A percentile compares a stretch with the other conserved stretches of the same genome.
These are phyloP conservation scores for Sarcophaga variegata DNA, from an alignment of 2,888 invertebrate species.

Conservation along the genomic window DNA sequence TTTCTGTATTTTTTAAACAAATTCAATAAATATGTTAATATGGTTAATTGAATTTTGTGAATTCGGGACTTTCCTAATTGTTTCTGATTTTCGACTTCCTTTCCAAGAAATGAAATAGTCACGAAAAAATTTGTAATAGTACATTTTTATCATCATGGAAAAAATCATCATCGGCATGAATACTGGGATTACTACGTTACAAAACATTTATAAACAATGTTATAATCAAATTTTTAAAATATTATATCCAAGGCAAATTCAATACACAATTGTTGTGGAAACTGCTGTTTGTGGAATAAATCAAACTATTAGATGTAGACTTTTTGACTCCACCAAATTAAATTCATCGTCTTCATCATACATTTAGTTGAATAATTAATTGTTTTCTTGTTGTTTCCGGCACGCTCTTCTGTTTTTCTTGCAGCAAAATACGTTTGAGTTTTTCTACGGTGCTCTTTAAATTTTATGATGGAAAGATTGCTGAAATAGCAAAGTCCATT, in stretches of 20 bases:
- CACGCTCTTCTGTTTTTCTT: background rate
- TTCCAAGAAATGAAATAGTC: too few species aligned
- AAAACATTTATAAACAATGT: background rate
- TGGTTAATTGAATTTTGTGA: too few species aligned
- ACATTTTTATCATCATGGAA: too few species aligned
- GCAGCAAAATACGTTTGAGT: slow-evolving; percentile 85
- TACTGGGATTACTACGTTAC: too few species aligned
- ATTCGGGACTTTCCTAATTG: too few species aligned
- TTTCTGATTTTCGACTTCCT: too few species aligned
- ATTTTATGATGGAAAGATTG: slow-evolving; percentile 88
- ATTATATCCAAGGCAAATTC: too few species aligned
- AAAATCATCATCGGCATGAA: too few species aligned
- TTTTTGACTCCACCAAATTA: background rate
- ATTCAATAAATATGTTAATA: too few species aligned
- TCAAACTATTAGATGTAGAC: background rate
- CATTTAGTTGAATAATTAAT: slow-evolving; percentile 25
- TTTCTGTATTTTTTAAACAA: too few species aligned
- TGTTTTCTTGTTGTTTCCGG: slow-evolving; percentile 79
- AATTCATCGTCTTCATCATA: background rate
- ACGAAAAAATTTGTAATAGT: too few species aligned
- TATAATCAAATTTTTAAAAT: too few species aligned
- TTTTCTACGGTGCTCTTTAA: slow-evolving; percentile 89
- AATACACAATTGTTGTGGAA: background rate
- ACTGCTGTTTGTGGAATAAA: background rate
- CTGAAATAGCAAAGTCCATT: slow-evolving; percentile 87